Evolutionary conservation across 2,888 invertebrate species (phyloP).

Genomic region (Fabriciana adippe): DNA sequence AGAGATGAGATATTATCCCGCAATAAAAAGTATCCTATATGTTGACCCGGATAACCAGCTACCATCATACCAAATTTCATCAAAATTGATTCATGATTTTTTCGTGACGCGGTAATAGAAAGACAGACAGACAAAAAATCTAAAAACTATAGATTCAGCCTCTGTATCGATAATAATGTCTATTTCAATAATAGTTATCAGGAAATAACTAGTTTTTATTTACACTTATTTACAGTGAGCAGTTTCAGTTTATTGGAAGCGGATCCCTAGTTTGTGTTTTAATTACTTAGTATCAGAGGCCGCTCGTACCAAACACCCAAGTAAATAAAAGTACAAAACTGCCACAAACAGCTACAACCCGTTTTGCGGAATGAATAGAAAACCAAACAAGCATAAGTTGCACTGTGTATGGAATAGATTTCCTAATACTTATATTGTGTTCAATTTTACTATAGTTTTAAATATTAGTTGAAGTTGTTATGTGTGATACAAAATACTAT

Average conservation of each 20-base stretch:
- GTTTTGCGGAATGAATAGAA: constrained; percentile 41
- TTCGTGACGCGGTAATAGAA: too few relatives aligned
- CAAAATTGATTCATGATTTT: too few relatives aligned
- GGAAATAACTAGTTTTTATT: too few relatives aligned
- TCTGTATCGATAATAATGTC: too few relatives aligned
- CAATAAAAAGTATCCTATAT: too few relatives aligned
- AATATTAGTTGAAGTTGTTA: not conserved
- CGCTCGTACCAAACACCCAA: constrained; percentile 38
- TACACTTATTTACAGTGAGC: not conserved
- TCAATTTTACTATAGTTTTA: not conserved
- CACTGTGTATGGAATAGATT: constrained; percentile 11
- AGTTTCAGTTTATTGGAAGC: constrained; percentile 16
- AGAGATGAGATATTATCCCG: too few relatives aligned
- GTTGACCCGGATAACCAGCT: too few relatives aligned
- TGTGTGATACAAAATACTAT: not conserved
- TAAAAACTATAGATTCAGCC: too few relatives aligned
- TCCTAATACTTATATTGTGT: constrained; percentile 9
- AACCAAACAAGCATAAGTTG: constrained; percentile 18
- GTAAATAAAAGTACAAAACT: constrained; percentile 45
- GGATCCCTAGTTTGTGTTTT: constrained; percentile 45
- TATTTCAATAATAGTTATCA: too few relatives aligned
- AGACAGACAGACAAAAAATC: too few relatives aligned
- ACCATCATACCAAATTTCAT: too few relatives aligned
- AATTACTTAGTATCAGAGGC: constrained; percentile 49
- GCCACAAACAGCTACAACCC: constrained; percentile 39